Evolutionary conservation across 2,888 invertebrate genomes (phyloP), one percentile per base, ranked within the genome.

Genomic region (Eulithis prunata): DNA sequence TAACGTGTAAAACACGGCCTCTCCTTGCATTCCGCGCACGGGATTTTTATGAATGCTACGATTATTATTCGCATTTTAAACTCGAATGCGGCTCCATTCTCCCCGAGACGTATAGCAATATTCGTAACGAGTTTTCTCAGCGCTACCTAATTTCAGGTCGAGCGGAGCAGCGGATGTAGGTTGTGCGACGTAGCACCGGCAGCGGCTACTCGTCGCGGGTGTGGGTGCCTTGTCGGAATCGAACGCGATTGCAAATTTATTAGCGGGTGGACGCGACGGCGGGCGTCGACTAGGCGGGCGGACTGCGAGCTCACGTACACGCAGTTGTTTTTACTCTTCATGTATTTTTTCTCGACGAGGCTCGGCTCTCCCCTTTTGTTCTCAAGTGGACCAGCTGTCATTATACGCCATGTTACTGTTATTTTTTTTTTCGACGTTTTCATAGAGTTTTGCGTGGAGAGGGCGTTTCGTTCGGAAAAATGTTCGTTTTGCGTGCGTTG

Each of bases 311-410:
- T 79, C 81, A 84, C 84, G 84, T 85, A 85, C 83, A 83, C 83
- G 83, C 86, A 89, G 87, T 91, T 92, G 90, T 90, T 92, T 91
- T 87, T 86, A 86, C 90, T 92, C 90, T 87, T 88, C 84, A 85
- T 87, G 84, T 91, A 91, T 91, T 93, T 92, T 93, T 92, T 88
- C 92, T 90, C 92, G 84, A 85, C 90, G 90, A 88, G 90, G 80
- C 91, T 88, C 88, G 77, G 86, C 90, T 91, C 89, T 89, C 93
- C 91, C 90, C 93, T 89, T 92, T 93, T 93, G 93, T 93, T 93
- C 91, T 93, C 93, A 93, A 93, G 93, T 93, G 93, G 93, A 92
- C 93, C 93, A 93, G 93, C 93, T 93, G 93, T 93, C 93, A 93
- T 93, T 93, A 93, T 93, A 91, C 93, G 93, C 93, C 90, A 93